Base-by-base conservation (phyloP, 2,113 vertebrate species). In the Cheilinus undulatus region DNA sequence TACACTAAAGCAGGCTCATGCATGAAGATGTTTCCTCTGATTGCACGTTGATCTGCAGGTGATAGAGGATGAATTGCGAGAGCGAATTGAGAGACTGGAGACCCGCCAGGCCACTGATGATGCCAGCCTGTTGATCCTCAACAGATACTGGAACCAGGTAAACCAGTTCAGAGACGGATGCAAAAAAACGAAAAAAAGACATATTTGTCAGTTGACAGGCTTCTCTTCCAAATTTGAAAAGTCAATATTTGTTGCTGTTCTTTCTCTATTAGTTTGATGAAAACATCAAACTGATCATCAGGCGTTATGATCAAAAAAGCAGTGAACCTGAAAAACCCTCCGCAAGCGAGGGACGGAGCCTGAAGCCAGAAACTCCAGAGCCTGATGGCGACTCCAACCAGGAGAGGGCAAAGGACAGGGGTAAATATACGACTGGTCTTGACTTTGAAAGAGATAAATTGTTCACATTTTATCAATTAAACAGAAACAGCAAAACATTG, bases 91-190 rank as follows among this genome's bases (percentile, higher is more conserved):
- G 75, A 94, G 96, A 59, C 90, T 99, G 51, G 97, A 99, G 91
- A 95, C 96, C 6, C 94, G 97, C 0, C 98, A 99, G 90, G 97
- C 97, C 32, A 99, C 98, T 0, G 97, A 99, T 15, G 97, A 99
- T 48, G 98, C 97, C 40, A 98, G 97, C 14, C 85, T 99, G 11
- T 88, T 99, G 34, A 99, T 99, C 56, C 94, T 99, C 50, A 99
- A 99, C 70, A 93, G 97, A 61, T 99, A 98, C 89, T 99, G 97
- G 97, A 99, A 96, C 85, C 97, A 99, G 95, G 97, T 99, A 67
- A 75, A 38, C 8, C 15, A 69, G 24, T 10, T 66, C 42, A 23
- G 19, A 28, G 30, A 26, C 28, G 6, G n/a, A 59, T 42, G 11
- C 5, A 27, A 14, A 27, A n/a, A 0, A 4, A 40, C 3, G 32